A percentile compares a stretch with the other conserved stretches of the same genome.
These are phyloP conservation scores for Muscicapa comitata DNA, from an alignment of 2,797 vertebrate species.

Conservation along the genomic window DNA sequence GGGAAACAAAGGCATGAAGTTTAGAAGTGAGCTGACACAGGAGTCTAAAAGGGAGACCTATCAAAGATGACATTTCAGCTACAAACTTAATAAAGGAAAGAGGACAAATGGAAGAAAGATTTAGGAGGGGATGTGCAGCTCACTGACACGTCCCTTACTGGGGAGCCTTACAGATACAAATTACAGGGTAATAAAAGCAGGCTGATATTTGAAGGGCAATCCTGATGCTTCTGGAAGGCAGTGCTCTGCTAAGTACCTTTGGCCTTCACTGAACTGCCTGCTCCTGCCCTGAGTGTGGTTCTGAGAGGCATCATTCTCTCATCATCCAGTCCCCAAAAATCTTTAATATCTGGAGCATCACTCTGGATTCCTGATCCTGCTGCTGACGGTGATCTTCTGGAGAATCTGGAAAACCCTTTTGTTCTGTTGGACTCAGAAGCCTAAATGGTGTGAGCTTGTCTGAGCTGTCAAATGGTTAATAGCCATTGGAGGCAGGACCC, in stretches of 20 bases:
- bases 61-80: neutral
- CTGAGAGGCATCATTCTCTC: neutral
- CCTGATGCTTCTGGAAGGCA: neutral
- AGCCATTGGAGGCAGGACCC: neutral
- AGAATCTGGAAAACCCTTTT: neutral
- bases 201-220: neutral
- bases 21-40: neutral
- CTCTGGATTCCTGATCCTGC: neutral
- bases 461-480: neutral
- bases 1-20: neutral
- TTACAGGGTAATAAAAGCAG: neutral
- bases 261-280: neutral
- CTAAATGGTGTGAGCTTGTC: neutral
- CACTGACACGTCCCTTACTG: neutral
- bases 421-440: neutral
- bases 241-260: neutral
- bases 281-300: neutral
- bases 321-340: fast-evolving
- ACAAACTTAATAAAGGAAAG: neutral
- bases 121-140: neutral
- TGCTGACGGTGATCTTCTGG: neutral
- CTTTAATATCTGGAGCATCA: neutral
- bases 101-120: neutral
- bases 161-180: neutral
- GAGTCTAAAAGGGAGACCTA: neutral